These are phyloP conservation scores for Miichthys miiuy DNA, from an alignment of 2,797 vertebrate genomes.

Conservation along the genomic window DNA sequence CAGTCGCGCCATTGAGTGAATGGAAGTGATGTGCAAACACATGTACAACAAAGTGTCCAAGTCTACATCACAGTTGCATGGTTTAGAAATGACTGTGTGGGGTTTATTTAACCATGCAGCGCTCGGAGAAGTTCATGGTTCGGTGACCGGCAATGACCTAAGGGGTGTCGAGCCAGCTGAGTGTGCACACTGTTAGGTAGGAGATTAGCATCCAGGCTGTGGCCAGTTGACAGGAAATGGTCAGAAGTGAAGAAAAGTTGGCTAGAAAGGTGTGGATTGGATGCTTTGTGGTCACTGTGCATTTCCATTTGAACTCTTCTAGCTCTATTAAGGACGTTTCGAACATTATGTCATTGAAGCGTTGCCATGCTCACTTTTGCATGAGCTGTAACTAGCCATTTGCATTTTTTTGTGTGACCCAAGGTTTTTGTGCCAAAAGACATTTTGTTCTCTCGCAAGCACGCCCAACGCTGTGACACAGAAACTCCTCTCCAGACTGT, in stretches of 20 bases:
- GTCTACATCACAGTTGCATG: conserved; percentile 22
- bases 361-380: conserved; percentile 14
- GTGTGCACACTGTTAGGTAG: conserved; percentile 55
- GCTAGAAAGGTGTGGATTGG: conserved; percentile 24
- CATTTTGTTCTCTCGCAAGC: conserved; percentile 43
- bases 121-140: conserved; percentile 65
- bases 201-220: conserved; percentile 71
- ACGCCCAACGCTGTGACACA: conserved; percentile 15
- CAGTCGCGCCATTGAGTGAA: conserved; percentile 46
- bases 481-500: conserved; percentile 52
- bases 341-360: conserved; percentile 25
- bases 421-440: conserved; percentile 25
- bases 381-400: conserved; percentile 20
- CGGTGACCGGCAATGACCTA: conserved; percentile 54
- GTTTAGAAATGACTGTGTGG: conserved; percentile 40
- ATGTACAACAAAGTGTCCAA: conserved; percentile 58
- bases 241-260: conserved; percentile 30
- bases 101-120: conserved; percentile 61
- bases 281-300: conserved; percentile 31
- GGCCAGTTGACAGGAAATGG: conserved; percentile 27
- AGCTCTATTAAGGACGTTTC: conserved; percentile 17
- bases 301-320: conserved; percentile 3
- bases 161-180: conserved; percentile 53
- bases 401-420: conserved; percentile 35
- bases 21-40: conserved; percentile 58